These are phyloP conservation scores for honey bee (Apis mellifera) DNA, from an alignment of 1,140 invertebrate species.

Conservation along the genomic window DNA sequence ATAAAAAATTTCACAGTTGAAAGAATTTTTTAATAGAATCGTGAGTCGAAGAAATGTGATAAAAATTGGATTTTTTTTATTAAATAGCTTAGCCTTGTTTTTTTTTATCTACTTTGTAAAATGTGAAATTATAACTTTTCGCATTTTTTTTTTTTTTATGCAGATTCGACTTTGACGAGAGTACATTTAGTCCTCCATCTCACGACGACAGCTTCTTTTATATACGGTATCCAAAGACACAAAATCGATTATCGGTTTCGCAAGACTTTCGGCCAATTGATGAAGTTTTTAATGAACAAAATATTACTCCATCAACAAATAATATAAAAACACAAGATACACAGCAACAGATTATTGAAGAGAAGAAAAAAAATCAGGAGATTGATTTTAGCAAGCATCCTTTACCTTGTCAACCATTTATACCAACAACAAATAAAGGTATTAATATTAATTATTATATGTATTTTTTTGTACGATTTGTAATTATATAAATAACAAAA, in stretches of 20 bases:
- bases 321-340: slow-evolving; percentile 53
- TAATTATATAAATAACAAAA: background rate
- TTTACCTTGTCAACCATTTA: slow-evolving; percentile 85
- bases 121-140: background rate
- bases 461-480: background rate
- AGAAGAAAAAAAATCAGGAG: slow-evolving; percentile 72
- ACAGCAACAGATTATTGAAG: slow-evolving; percentile 41
- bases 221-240: slow-evolving; percentile 83
- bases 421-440: slow-evolving; percentile 73
- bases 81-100: background rate
- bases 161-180: slow-evolving; percentile 87
- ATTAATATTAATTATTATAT: background rate
- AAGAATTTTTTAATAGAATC: background rate
- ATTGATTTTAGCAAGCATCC: slow-evolving; percentile 86
- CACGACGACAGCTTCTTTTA: slow-evolving; percentile 88
- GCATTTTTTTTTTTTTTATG: slow-evolving; percentile 61
- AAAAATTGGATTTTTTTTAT: background rate
- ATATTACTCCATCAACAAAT: slow-evolving; percentile 52
- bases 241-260: slow-evolving; percentile 48
- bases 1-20: background rate
- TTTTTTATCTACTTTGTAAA: background rate
- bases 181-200: slow-evolving; percentile 86
- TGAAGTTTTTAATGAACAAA: slow-evolving; percentile 69
- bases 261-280: slow-evolving; percentile 71
- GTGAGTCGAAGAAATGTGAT: background rate